Evolutionary conservation across 2,888 invertebrate species (phyloP).

Genomic region (Monoplex corrugatus): DNA sequence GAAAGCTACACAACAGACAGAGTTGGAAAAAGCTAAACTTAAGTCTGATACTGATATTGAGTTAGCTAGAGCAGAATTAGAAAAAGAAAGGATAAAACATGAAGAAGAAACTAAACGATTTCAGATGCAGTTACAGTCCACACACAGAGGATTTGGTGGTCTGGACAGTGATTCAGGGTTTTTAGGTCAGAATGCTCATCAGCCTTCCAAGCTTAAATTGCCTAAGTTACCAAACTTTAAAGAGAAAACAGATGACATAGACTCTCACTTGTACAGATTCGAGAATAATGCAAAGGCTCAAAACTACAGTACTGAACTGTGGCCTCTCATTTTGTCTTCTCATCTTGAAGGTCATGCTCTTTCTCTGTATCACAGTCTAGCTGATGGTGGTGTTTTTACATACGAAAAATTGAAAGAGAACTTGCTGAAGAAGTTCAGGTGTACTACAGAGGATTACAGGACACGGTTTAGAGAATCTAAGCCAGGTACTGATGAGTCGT

Average conservation of each 20-base stretch:
- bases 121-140: no score
- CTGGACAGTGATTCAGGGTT: no score
- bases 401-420: background rate
- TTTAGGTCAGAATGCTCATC: no score
- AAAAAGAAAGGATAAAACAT: no score
- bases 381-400: background rate
- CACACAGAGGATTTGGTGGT: no score
- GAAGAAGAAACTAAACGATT: no score
- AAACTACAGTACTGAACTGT: background rate
- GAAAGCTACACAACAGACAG: no score
- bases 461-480: background rate
- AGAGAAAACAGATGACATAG: background rate
- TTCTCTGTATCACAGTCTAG: background rate
- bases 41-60: no score
- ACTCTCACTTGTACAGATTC: background rate
- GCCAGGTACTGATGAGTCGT: background rate
- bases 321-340: background rate
- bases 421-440: conserved; percentile 12
- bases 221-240: background rate
- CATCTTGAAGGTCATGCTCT: background rate
- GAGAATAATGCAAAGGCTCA: background rate
- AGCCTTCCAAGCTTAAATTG: no score
- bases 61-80: no score
- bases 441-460: background rate
- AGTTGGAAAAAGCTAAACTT: no score